These are phyloP conservation scores for Marronus borbonicus DNA, from an alignment of 2,888 invertebrate genomes.

Conservation along the genomic window DNA sequence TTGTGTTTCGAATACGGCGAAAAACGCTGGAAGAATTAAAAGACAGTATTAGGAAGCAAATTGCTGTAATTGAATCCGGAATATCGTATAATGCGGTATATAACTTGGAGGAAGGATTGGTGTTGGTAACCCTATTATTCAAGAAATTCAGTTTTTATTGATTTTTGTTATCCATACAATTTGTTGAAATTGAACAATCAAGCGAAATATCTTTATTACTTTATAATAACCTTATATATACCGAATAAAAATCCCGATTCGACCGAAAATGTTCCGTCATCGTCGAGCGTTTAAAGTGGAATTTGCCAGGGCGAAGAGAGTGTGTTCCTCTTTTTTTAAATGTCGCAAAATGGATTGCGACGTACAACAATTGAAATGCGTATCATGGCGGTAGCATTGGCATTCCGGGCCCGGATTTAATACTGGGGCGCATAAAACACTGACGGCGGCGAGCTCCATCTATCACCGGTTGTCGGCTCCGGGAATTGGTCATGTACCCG, in stretches of 20 bases:
- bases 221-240: too few relatives aligned
- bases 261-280: slow-evolving; percentile 40
- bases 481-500: slow-evolving; percentile 63
- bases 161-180: too few relatives aligned
- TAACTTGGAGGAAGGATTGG: too few relatives aligned
- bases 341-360: slow-evolving; percentile 55
- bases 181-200: too few relatives aligned
- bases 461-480: slow-evolving; percentile 62
- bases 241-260: slow-evolving; percentile 14
- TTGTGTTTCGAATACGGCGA: too few relatives aligned
- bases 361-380: slow-evolving; percentile 68
- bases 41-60: too few relatives aligned
- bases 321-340: slow-evolving; percentile 54
- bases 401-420: slow-evolving; percentile 69
- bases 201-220: too few relatives aligned
- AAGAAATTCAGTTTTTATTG: too few relatives aligned
- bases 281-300: slow-evolving; percentile 43
- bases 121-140: too few relatives aligned
- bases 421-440: slow-evolving; percentile 66
- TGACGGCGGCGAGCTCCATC: slow-evolving; percentile 59
- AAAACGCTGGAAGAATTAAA: too few relatives aligned
- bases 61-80: too few relatives aligned
- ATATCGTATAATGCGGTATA: too few relatives aligned
- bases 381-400: slow-evolving; percentile 68
- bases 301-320: slow-evolving; percentile 49